Evolutionary conservation across 2,888 invertebrate genomes (phyloP).

Genomic region (Diogma glabrata): DNA sequence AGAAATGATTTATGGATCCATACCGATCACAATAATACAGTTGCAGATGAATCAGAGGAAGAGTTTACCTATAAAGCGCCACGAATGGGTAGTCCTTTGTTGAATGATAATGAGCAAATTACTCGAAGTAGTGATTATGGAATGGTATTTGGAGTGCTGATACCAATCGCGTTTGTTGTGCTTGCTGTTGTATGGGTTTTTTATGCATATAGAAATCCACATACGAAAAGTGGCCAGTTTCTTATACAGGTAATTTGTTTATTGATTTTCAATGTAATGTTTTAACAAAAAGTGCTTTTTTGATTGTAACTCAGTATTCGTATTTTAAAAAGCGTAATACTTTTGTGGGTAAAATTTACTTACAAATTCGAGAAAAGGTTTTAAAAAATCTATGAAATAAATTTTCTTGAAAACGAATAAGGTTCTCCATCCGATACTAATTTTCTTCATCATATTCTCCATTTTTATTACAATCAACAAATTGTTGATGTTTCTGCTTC

Average conservation of each 20-base stretch:
- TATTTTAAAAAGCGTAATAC: too few species aligned
- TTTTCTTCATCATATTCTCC: too few species aligned
- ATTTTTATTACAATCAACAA: too few species aligned
- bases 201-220: conserved; percentile 95
- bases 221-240: conserved; percentile 88
- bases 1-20: background rate
- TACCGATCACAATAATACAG: background rate
- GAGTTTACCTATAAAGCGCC: background rate
- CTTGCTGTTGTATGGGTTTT: conserved; percentile 68
- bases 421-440: too few species aligned
- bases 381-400: too few species aligned
- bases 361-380: too few species aligned
- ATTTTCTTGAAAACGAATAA: too few species aligned
- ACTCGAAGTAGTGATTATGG: conserved; percentile 27
- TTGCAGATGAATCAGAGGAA: background rate
- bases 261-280: background rate
- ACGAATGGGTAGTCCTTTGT: background rate
- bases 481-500: too few species aligned
- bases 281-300: too few species aligned
- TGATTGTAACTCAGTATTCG: too few species aligned
- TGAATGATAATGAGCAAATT: conserved; percentile 20
- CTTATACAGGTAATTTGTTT: conserved; percentile 72
- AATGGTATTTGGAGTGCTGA: conserved; percentile 50
- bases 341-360: too few species aligned
- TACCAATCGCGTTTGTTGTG: conserved; percentile 55